Base-by-base conservation (phyloP, 2,113 vertebrate species). In the Misgurnus mizolepis region DNA sequence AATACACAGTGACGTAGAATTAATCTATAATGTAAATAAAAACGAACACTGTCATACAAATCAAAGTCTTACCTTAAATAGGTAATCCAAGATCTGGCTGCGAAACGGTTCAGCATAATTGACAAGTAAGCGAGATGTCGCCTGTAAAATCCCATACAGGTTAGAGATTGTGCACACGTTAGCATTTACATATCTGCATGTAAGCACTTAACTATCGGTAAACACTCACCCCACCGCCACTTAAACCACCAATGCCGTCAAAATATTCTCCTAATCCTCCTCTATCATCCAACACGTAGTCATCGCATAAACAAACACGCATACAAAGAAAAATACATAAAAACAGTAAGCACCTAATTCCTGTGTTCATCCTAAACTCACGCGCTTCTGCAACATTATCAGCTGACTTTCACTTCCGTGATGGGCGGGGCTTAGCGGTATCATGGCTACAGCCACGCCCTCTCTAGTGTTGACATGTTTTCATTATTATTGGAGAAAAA, bases 61-160 rank as follows among this genome's bases (percentile, higher is more conserved):
- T 47, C 11, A 7, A 7, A n/a, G 68, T 49, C 40, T 55, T 90
- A 98, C 97, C 95, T 96, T 98, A 83, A 99, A 99, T 0, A 99
- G 91, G 86, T 94, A 99, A 91, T 99, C 98, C 80, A 99, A 82
- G 75, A 98, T 95, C 87, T 96, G 94, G 70, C 95, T 95, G 80
- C 97, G 94, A 88, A 94, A 96, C 0, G 97, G 96, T 83, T 99
- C 97, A 4, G 88, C 91, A 7, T 99, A 99, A 83, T 96, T 97
- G 17, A 98, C 95, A 12, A 99, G 91, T 34, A 99, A 92, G 45
- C 98, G 95, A 56, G 97, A 96, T 0, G 97, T 99, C 47, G 97
- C 98, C 97, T 99, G 82, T 82, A 78, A 62, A 53, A 66, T 2
- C 10, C 49, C 22, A 61, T 15, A 10, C 2, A 3, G 34, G 8